Evolutionary conservation across 2,888 invertebrate species (phyloP).

Genomic region (Hypena proboscidalis): DNA sequence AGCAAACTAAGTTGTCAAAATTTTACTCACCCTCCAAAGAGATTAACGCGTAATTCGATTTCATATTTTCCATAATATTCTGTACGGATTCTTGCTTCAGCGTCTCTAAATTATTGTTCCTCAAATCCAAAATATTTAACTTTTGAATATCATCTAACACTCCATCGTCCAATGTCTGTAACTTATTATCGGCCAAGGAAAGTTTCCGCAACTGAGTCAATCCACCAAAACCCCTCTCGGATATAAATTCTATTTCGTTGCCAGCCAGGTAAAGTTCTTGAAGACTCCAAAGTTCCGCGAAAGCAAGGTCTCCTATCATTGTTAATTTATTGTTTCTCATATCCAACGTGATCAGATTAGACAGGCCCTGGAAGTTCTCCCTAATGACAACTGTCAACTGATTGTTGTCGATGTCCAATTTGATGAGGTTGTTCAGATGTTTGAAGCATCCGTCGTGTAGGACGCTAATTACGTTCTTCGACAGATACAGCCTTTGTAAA

Average conservation of each 20-base stretch:
- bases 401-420: conserved; percentile 92
- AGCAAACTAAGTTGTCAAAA: conserved; percentile 51
- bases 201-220: conserved; percentile 90
- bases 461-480: conserved; percentile 93
- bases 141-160: conserved; percentile 89
- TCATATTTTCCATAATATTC: conserved; percentile 89
- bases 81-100: conserved; percentile 89
- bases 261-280: conserved; percentile 89
- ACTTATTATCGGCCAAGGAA: conserved; percentile 90
- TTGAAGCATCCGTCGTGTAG: conserved; percentile 94
- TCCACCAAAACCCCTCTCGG: conserved; percentile 91
- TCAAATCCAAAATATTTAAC: conserved; percentile 90
- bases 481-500: conserved; percentile 90
- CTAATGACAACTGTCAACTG: conserved; percentile 90
- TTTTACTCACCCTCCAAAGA: conserved; percentile 90
- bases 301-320: conserved; percentile 92
- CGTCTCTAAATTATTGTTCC: conserved; percentile 91
- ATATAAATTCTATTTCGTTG: conserved; percentile 90
- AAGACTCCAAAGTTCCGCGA: conserved; percentile 91
- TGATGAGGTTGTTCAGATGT: conserved; percentile 89
- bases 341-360: conserved; percentile 89
- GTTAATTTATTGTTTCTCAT: conserved; percentile 91
- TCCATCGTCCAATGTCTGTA: conserved; percentile 89
- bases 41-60: conserved; percentile 90
- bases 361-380: conserved; percentile 91